phyloP scores from a whole-genome alignment of 2,113 vertebrate species.

The Formicarius rufipectus region DNA sequence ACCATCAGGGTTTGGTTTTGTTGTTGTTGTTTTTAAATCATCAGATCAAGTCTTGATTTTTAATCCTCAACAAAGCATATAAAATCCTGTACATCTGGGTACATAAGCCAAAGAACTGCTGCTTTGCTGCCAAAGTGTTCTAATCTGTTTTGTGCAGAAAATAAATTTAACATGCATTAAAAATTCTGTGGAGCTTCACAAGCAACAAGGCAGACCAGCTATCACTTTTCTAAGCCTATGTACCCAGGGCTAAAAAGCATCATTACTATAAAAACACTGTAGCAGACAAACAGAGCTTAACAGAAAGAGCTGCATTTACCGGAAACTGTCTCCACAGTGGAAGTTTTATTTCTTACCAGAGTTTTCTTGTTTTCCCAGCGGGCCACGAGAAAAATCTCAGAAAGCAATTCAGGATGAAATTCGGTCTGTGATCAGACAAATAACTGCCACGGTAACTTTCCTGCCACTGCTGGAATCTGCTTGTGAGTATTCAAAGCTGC shows the following conservation, averaged over 20 bases:
- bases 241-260: not conserved
- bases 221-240: not conserved
- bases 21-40: not conserved
- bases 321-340: not conserved
- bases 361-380: constrained; percentile 66
- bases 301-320: not conserved
- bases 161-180: not conserved
- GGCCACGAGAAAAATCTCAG: constrained; percentile 89
- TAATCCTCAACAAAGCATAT: not conserved
- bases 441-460: constrained; percentile 95
- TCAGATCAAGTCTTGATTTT: not conserved
- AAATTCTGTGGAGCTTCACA: not conserved
- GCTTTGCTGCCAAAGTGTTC: not conserved
- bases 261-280: not conserved
- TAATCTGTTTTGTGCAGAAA: too few relatives aligned
- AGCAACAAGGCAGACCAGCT: not conserved
- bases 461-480: constrained; percentile 89
- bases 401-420: constrained; percentile 97
- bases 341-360: not conserved
- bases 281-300: not conserved
- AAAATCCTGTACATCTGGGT: not conserved
- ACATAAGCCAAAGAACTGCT: not conserved
- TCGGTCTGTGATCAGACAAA: constrained; percentile 92
- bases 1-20: not conserved
- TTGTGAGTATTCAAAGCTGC: constrained; percentile 79